Conservation (phyloP, 2,797 vertebrate species). For the Bucorvus abyssinicus region DNA sequence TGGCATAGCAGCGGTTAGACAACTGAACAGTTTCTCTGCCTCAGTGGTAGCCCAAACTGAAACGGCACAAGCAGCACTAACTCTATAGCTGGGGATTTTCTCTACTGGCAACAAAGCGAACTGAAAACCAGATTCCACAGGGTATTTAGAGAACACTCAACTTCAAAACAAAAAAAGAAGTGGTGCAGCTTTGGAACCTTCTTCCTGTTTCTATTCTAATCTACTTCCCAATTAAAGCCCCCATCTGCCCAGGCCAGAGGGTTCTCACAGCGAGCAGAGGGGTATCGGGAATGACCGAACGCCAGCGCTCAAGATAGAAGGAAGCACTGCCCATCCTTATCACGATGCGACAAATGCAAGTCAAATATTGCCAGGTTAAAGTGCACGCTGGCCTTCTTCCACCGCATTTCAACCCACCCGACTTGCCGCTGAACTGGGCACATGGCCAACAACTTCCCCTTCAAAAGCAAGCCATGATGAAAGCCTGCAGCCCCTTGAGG, state of each 20-base stretch:
- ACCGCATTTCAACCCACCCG: constrained; percentile 57
- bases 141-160: neutral
- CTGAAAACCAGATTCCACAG: neutral
- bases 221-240: neutral
- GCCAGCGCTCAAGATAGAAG: neutral
- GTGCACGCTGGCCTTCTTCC: constrained; percentile 74
- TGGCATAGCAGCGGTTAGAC: neutral
- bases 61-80: neutral
- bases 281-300: neutral
- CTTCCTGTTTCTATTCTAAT: neutral
- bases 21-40: neutral
- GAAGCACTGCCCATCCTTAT: constrained; percentile 57
- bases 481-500: constrained; percentile 70
- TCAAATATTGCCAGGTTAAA: constrained; percentile 55
- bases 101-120: neutral
- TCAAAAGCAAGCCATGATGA: constrained; percentile 77
- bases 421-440: constrained; percentile 56
- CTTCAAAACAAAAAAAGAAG: neutral
- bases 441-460: constrained; percentile 78
- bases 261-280: neutral
- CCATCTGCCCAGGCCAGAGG: neutral
- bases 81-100: neutral
- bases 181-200: neutral
- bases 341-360: constrained; percentile 23
- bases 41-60: neutral